These are phyloP conservation scores for Zoanthus gigantus DNA, from an alignment of 92 coral and sea anemone genomes.

Conservation along the genomic window DNA sequence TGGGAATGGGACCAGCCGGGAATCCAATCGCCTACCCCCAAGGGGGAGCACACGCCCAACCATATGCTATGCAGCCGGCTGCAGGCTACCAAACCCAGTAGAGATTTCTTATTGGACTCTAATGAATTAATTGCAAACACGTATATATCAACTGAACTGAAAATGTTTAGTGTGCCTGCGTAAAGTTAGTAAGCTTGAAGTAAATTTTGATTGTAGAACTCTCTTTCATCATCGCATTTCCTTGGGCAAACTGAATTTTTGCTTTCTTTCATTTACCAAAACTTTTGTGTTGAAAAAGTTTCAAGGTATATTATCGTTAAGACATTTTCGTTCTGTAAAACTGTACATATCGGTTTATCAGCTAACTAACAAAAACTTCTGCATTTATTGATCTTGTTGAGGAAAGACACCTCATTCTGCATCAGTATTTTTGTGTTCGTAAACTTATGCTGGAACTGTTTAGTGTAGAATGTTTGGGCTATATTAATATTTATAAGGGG, in stretches of 20 bases:
- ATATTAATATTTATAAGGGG: slow-evolving; percentile 42
- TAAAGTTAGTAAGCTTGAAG: not conserved
- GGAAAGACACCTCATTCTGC: not conserved
- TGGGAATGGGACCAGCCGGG: slow-evolving; percentile 35
- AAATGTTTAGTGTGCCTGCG: slow-evolving; percentile 16
- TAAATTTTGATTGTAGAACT: not conserved
- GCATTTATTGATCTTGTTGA: slow-evolving; percentile 29
- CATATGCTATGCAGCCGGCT: slow-evolving; percentile 54
- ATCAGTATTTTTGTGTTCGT: not conserved
- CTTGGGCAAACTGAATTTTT: slow-evolving; percentile 6
- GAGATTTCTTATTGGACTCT: slow-evolving; percentile 7
- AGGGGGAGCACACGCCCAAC: slow-evolving; percentile 36
- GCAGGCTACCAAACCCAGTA: slow-evolving; percentile 47
- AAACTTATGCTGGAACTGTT: slow-evolving; percentile 7
- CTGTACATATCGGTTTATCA: slow-evolving; percentile 29
- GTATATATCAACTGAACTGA: slow-evolving; percentile 38
- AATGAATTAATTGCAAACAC: slow-evolving; percentile 12
- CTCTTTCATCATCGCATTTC: slow-evolving; percentile 1
- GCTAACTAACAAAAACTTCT: slow-evolving; percentile 15
- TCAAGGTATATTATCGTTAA: not conserved
- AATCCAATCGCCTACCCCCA: slow-evolving; percentile 46
- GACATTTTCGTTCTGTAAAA: not conserved
- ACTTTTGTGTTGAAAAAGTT: slow-evolving; percentile 49
- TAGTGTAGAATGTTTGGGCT: not conserved
- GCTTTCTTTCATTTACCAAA: not conserved